These are phyloP conservation scores for Sula dactylatra DNA, from an alignment of 2,113 vertebrate genomes.

Conservation along the genomic window DNA sequence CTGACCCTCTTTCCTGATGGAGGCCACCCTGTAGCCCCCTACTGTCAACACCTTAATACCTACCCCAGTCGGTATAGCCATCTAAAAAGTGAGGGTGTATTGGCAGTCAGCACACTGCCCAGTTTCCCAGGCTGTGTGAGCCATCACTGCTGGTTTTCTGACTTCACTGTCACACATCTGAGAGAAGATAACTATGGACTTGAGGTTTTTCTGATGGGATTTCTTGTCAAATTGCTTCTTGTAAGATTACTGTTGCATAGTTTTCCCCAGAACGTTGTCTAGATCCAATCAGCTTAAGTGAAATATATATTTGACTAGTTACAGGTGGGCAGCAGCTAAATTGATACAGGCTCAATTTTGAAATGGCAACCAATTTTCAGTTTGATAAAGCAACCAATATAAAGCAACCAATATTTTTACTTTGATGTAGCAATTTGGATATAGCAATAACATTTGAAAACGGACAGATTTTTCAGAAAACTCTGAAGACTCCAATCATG, in stretches of 20 bases:
- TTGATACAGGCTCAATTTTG: neutral
- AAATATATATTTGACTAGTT: neutral
- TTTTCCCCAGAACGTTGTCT: neutral
- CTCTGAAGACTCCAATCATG: neutral
- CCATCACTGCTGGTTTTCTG: neutral
- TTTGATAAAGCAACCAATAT: neutral
- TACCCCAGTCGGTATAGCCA: neutral
- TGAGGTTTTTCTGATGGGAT: neutral
- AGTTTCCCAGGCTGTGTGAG: neutral
- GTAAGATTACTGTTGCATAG: neutral
- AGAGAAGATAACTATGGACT: neutral
- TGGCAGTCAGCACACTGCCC: neutral
- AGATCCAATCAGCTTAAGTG: neutral
- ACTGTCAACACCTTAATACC: neutral
- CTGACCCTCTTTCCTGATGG: rapidly evolving
- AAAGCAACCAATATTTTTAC: neutral
- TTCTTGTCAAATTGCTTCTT: neutral
- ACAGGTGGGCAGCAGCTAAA: neutral
- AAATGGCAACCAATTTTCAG: neutral
- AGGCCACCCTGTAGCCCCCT: neutral
- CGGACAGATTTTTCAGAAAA: neutral
- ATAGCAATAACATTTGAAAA: neutral
- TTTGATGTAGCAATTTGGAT: neutral
- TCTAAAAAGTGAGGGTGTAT: neutral
- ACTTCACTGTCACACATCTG: neutral